phyloP scores from a whole-genome alignment of 2,113 vertebrate genomes.

The Neolamprologus kungweensis region DNA sequence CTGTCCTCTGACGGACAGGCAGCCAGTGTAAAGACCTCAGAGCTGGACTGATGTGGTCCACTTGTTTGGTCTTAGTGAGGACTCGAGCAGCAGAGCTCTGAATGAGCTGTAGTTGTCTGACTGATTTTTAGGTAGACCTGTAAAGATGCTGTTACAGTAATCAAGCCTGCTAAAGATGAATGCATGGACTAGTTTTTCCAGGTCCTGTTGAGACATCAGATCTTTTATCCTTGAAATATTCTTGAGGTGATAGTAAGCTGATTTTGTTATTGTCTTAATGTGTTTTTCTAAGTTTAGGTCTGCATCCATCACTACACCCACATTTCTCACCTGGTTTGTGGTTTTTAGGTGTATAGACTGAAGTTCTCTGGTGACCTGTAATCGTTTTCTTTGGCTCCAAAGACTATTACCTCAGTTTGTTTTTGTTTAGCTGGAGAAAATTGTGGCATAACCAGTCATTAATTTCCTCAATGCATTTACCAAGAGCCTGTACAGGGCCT shows the following conservation, averaged over 20 bases:
- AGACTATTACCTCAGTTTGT: rapidly evolving
- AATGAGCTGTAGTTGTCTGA: too few species aligned
- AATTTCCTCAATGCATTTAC: rapidly evolving
- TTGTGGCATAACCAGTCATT: neutral
- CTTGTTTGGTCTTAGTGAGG: too few species aligned
- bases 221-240: rapidly evolving
- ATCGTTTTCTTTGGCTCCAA: rapidly evolving
- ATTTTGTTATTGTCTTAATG: rapidly evolving
- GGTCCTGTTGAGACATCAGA: too few species aligned
- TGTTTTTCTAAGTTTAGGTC: too few species aligned
- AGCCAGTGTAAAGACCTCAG: too few species aligned
- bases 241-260: too few species aligned
- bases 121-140: too few species aligned
- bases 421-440: neutral
- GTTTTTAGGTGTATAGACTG: rapidly evolving
- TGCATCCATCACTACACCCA: neutral
- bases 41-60: too few species aligned
- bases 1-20: too few species aligned
- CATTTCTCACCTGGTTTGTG: rapidly evolving
- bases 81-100: too few species aligned
- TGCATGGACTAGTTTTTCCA: too few species aligned
- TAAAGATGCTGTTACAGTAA: too few species aligned
- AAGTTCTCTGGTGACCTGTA: neutral
- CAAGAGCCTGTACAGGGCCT: neutral
- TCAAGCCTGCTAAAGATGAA: rapidly evolving